Conservation (phyloP, 2,797 vertebrate genomes). For the Sebastes taczanowskii region DNA sequence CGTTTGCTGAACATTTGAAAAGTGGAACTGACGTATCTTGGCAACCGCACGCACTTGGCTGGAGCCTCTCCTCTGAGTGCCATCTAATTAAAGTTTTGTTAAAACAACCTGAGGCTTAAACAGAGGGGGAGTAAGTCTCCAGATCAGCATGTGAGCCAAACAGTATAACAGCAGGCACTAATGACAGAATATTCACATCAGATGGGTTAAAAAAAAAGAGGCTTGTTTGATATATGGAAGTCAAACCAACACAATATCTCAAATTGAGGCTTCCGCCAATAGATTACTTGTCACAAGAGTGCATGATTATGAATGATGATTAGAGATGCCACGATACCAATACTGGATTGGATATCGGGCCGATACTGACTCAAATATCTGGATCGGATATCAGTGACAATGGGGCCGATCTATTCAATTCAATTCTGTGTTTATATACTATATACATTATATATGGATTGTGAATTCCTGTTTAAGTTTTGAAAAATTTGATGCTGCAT, state of each 20-base stretch:
- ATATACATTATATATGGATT: too few relatives aligned
- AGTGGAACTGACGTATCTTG: constrained; percentile 35
- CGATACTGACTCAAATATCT: too few relatives aligned
- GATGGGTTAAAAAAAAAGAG: neutral
- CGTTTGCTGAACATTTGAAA: constrained; percentile 15
- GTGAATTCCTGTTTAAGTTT: too few relatives aligned
- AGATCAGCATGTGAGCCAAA: constrained; percentile 8
- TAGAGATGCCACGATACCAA: too few relatives aligned
- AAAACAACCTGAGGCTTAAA: constrained; percentile 44
- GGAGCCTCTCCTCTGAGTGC: constrained; percentile 25
- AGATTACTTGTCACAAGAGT: neutral
- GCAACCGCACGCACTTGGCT: constrained; percentile 24
- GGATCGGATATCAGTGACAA: too few relatives aligned
- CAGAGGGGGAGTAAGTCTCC: constrained; percentile 1
- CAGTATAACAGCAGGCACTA: neutral
- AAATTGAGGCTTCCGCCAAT: neutral
- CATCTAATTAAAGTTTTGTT: constrained; percentile 57
- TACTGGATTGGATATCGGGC: too few relatives aligned
- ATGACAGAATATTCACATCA: neutral
- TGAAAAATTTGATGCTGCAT: too few relatives aligned
- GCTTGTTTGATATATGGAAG: neutral
- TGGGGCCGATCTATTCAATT: too few relatives aligned
- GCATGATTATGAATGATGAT: neutral
- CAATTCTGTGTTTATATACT: too few relatives aligned
- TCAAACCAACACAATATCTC: neutral